Percentiles rank a stretch among this genome's conserved stretches.
These are phyloP conservation scores for Clamator glandarius DNA, from an alignment of 2,797 vertebrate species.

Conservation along the genomic window DNA sequence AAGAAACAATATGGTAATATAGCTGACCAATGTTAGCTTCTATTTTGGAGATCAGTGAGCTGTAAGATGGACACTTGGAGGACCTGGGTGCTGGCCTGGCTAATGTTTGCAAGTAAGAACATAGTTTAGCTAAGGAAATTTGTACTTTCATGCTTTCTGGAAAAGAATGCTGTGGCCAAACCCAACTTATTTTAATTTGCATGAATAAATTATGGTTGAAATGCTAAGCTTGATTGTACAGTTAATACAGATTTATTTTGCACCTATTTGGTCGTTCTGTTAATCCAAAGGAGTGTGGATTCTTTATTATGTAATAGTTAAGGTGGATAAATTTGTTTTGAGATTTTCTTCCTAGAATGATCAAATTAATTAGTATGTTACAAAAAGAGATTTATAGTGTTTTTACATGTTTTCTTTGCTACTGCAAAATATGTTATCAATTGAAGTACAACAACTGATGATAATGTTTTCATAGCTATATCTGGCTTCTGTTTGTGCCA, in stretches of 20 bases:
- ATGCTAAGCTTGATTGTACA: not conserved
- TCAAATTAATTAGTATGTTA: not conserved
- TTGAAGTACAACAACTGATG: not conserved
- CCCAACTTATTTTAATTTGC: not conserved
- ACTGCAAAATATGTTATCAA: not conserved
- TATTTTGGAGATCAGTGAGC: not conserved
- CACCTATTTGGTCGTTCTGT: not conserved
- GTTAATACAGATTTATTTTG: not conserved
- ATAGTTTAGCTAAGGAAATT: not conserved
- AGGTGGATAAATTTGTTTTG: not conserved
- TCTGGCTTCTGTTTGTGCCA: slow-evolving; percentile 1
- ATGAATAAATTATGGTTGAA: not conserved
- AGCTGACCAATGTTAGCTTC: not conserved
- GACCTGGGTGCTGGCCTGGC: not conserved
- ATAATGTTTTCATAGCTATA: not conserved
- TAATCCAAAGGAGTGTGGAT: not conserved
- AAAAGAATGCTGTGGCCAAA: not conserved
- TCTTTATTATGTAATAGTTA: not conserved
- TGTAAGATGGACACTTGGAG: not conserved
- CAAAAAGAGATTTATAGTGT: not conserved
- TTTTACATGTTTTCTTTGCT: not conserved
- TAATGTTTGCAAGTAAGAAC: not conserved
- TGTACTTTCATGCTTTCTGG: not conserved
- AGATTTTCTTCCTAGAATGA: not conserved
- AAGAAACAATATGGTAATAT: not conserved